Percentiles rank a stretch among this genome's conserved stretches.
phyloP scores from a whole-genome alignment of 2,888 invertebrate species.

The Trichopria drosophilae region DNA sequence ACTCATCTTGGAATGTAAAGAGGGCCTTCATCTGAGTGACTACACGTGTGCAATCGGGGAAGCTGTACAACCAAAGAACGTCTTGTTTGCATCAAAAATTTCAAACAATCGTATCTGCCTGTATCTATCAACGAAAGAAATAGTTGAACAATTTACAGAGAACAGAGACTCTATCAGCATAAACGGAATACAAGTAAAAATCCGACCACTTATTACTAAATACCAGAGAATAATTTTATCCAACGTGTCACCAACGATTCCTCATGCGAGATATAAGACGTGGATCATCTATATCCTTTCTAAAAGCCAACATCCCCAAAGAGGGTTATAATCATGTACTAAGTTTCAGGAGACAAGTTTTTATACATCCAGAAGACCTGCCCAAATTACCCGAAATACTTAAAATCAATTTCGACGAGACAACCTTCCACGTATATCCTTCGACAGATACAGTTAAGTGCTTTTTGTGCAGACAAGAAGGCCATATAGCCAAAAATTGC shows the following conservation, averaged over 20 bases:
- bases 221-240: conserved; percentile 18
- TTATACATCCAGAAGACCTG: neutral
- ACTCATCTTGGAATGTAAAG: no score
- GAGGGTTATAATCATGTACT: neutral
- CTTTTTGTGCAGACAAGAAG: neutral
- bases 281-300: neutral
- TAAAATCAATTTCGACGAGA: neutral
- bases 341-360: neutral
- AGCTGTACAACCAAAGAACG: conserved; percentile 15
- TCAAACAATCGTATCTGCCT: conserved; percentile 20
- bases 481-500: no score
- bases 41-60: conserved; percentile 11
- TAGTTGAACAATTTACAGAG: conserved; percentile 17
- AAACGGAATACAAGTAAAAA: conserved; percentile 1
- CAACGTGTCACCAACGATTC: conserved; percentile 13
- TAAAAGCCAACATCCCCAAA: no score
- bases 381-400: neutral
- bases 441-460: neutral
- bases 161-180: conserved; percentile 6
- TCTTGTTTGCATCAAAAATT: conserved; percentile 13
- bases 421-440: neutral
- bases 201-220: conserved; percentile 10
- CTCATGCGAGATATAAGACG: neutral
- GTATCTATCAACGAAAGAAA: conserved; percentile 9
- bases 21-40: no score